Conservation (phyloP, 2,113 vertebrate genomes). For the Sinocyclocheilus grahami region DNA sequence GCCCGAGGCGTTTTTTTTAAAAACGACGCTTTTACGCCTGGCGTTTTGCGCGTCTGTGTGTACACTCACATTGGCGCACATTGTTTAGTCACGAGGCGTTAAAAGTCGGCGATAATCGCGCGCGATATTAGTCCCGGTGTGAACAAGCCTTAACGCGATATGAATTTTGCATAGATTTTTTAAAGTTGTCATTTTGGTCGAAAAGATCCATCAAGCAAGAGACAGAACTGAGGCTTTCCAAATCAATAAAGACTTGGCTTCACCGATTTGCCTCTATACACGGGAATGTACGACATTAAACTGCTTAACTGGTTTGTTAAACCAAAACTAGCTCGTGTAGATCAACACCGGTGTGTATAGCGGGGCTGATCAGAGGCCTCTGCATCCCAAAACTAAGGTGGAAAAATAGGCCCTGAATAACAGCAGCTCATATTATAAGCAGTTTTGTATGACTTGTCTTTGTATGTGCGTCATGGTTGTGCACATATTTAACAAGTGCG, state of each 20-base stretch:
- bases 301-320: neutral
- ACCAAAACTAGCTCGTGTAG: neutral
- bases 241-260: neutral
- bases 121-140: too few species aligned
- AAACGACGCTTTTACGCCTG: too few species aligned
- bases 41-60: too few species aligned
- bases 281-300: neutral
- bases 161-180: conserved; percentile 13
- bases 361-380: neutral
- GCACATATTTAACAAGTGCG: neutral
- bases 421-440: neutral
- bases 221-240: neutral
- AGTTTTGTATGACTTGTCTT: neutral
- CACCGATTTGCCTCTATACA: neutral
- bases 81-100: too few species aligned
- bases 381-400: conserved; percentile 12
- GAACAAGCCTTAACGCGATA: too few species aligned
- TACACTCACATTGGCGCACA: too few species aligned
- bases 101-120: too few species aligned
- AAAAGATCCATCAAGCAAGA: neutral
- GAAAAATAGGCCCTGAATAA: neutral
- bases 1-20: too few species aligned
- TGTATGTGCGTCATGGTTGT: neutral
- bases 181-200: neutral
- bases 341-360: neutral